Conservation (phyloP, 2,113 vertebrate species). For the Tonatia bakeri region DNA sequence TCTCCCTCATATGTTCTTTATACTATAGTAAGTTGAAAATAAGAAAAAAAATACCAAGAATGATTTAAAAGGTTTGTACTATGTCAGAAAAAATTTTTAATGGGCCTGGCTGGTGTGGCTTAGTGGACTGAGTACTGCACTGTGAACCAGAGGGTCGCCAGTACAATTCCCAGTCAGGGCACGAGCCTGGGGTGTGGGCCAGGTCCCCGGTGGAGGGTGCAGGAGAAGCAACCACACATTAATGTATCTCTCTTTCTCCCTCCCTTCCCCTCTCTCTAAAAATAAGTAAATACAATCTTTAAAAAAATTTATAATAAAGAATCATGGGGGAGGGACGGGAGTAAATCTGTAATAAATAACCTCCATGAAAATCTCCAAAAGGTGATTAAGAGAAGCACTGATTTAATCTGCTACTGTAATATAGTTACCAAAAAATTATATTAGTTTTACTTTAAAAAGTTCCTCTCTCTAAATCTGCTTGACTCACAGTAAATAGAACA, state of each 20-base stretch:
- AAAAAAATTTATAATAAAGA: background rate
- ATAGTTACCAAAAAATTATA: background rate
- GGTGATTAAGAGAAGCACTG: background rate
- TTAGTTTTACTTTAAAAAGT: background rate
- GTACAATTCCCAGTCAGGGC: no score
- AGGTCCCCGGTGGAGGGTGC: no score
- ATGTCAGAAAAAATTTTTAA: background rate
- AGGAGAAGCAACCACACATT: no score
- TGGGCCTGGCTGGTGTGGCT: no score
- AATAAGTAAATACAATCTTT: no score
- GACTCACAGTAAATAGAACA: background rate
- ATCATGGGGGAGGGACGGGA: background rate
- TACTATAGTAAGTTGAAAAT: background rate
- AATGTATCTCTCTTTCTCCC: no score
- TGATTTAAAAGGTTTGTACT: background rate
- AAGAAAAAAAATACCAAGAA: background rate
- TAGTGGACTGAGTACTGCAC: no score
- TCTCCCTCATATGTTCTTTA: background rate
- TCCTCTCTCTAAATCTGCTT: background rate
- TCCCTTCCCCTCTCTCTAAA: no score
- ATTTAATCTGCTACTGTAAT: conserved; percentile 15
- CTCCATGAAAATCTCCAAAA: conserved; percentile 20
- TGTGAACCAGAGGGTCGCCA: no score
- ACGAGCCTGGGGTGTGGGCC: no score
- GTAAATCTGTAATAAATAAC: background rate